Conservation (phyloP, 2,797 vertebrate genomes). For the Emydoidea blandingii region DNA sequence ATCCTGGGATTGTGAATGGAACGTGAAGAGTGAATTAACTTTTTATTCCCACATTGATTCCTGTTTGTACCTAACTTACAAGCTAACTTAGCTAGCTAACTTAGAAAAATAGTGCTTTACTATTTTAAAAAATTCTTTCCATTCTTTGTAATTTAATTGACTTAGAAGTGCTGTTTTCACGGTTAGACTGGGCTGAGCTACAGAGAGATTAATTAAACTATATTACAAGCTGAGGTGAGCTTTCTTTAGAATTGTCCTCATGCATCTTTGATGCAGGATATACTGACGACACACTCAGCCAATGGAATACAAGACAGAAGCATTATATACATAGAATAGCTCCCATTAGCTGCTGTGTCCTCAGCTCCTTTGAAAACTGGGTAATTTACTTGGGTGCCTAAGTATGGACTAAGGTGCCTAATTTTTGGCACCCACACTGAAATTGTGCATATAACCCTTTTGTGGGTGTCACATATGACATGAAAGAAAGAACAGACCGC, state of each 20-base stretch:
- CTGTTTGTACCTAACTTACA: background rate
- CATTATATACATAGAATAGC: background rate
- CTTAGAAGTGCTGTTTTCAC: background rate
- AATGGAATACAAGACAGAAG: background rate
- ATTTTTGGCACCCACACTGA: background rate
- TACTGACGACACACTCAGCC: background rate
- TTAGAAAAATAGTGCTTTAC: background rate
- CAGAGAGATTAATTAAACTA: background rate
- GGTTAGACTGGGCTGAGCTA: background rate
- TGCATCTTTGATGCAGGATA: background rate
- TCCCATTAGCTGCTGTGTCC: background rate
- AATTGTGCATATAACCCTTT: background rate
- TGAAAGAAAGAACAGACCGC: accelerated
- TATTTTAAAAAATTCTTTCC: background rate
- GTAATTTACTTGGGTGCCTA: background rate
- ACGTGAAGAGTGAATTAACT: background rate
- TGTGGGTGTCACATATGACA: background rate
- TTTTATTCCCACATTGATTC: background rate
- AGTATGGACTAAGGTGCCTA: accelerated
- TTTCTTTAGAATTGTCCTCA: background rate
- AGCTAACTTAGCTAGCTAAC: too few relatives aligned
- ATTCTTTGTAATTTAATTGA: background rate
- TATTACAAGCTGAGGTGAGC: background rate
- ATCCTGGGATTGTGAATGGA: background rate
- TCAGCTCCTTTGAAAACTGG: background rate